Base-by-base conservation (phyloP, 2,888 invertebrate species). In the Stenchaetothrips biformis region DNA sequence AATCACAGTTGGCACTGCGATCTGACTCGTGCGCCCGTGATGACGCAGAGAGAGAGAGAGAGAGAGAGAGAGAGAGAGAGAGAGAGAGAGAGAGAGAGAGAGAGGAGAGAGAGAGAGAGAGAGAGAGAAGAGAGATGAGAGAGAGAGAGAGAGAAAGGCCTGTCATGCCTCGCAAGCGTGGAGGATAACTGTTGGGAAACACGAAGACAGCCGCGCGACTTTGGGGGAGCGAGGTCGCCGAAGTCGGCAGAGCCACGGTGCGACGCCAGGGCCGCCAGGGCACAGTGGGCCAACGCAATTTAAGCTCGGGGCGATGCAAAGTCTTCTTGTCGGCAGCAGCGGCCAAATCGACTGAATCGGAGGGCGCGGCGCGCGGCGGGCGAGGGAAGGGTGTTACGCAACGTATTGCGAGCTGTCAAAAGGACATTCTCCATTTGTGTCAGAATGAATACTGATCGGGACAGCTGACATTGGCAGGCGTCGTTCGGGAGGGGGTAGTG, bases 391-490 rank as follows among this genome's bases (percentile, higher is more conserved):
- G 53, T 7, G 53, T 53, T 37, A 37, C 37, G 37, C 37, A 37
- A 37, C 53, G 53, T 0, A 53, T 53, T 11, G 53, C 53, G 53
- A 13, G 53, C 13, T 74, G 67, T 21, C 67, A 74, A 74, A 74
- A 74, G 67, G 67, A 74, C 67, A 74, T 25, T 74, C 67, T 21
- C 67, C 67, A n/a, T 74, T 74, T 74, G 67, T 74, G 67, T 74
- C 67, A 25, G 67, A 74, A 74, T 74, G 67, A 74, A 74, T 74
- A 74, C 67, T 74, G 67, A 74, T 74, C 67, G 67, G 67, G 67
- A 53, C 53, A 13, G 53, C 53, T 53, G 53, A 53, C 53, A 53
- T 53, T 53, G 6, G 53, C 4, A 4, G 53, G 53, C 53, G 53
- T 13, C 6, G 7, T 13, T 8, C 11, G 53, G 18, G 53, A 37